Conservation (phyloP, 1,140 invertebrate species). For the Tyrophagus putrescentiae region DNA sequence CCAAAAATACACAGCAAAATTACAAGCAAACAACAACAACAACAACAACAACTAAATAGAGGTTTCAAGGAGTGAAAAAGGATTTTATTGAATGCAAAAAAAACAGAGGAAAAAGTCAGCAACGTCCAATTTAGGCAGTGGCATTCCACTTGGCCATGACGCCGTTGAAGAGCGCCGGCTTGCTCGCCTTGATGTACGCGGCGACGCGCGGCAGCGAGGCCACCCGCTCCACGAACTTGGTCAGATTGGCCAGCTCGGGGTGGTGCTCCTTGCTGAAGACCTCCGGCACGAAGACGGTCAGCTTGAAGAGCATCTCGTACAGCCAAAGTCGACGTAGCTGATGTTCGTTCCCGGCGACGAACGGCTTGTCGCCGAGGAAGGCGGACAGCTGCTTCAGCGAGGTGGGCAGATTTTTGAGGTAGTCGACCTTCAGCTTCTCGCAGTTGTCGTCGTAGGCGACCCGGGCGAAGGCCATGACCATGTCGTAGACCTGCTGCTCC, state of each 20-base stretch:
- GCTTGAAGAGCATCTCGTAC: conserved; percentile 5
- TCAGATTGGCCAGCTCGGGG: neutral
- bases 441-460: conserved; percentile 26
- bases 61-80: no score
- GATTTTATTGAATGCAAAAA: no score
- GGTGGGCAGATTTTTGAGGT: conserved; percentile 28
- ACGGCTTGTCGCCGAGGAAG: conserved; percentile 35
- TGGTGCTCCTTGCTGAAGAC: neutral
- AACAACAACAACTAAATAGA: no score
- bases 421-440: conserved; percentile 26
- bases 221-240: neutral
- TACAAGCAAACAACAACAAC: no score
- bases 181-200: neutral
- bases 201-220: neutral
- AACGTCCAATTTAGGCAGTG: no score
- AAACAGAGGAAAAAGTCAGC: no score
- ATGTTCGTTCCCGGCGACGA: conserved; percentile 32
- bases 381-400: conserved; percentile 31
- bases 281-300: neutral
- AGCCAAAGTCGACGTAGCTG: neutral
- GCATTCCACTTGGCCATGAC: conserved; percentile 2
- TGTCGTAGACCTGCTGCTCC: conserved; percentile 36
- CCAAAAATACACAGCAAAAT: no score
- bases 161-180: neutral
- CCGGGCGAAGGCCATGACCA: conserved; percentile 33